Evolutionary conservation across 2,888 invertebrate species (phyloP), one percentile per base, ranked within the genome.

Genomic region (Malachius bipustulatus): DNA sequence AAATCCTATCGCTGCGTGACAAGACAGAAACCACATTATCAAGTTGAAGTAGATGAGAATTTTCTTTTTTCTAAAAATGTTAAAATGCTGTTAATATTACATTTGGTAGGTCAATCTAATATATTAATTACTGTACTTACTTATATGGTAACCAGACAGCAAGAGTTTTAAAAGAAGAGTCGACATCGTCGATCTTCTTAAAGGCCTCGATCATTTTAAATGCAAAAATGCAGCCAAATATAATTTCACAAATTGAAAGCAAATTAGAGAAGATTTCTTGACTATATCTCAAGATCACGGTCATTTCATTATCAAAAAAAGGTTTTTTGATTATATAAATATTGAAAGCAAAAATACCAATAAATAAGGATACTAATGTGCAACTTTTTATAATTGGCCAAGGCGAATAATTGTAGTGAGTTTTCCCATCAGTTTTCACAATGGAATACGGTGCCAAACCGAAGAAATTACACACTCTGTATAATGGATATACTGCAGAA

Each of bases 141-240:
- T 42, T 47, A 27, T 52, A 48, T 2, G 44, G 41, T 31, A 51
- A 38, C 45, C 47, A 48, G 9, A 51, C 42, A 3, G 46, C 44
- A 12, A 52, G 28, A 26, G 31, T 40, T 29, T 44, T 39, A 35
- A 52, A 45, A 4, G 39, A 35, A 9, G 39, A 38, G 39, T 52
- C 52, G 13, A 50, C 44, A 15, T 47, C 46, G 12, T 47, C 38
- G 19, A 52, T 36, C 16, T 40, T 44, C 30, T 45, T 40, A 35
- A 49, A 48, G 3, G 44, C 43, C 16, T 42, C 33, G 10, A 50
- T 38, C 2, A 51, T 37, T 36, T 48, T 50, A 15, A 40, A 35
- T 3, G 46, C 47, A 33, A 46, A 48, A 12, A 51, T 35, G 16
- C 41, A 40, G 8, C 41, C 44, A 13, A 44, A 45, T 13, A 45